A percentile compares a stretch with the other conserved stretches of the same genome.
Conservation (phyloP, 2,113 vertebrate species). For the Ceratotherium simum region DNA sequence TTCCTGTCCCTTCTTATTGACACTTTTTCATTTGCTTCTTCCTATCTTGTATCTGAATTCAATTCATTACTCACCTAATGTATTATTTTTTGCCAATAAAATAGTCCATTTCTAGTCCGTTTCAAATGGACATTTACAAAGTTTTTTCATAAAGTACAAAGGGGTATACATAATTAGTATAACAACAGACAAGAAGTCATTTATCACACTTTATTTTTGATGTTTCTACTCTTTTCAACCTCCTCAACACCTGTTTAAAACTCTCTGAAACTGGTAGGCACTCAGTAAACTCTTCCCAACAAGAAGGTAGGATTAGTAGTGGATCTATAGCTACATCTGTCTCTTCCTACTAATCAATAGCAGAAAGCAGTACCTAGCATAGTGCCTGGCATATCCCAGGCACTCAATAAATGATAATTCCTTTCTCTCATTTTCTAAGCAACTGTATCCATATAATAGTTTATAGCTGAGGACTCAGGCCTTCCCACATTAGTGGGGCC, state of each 20-base stretch:
- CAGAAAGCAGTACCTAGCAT: neutral
- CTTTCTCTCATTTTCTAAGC: conserved; percentile 17
- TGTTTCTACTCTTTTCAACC: neutral
- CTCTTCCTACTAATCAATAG: neutral
- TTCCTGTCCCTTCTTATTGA: neutral
- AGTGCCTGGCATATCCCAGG: neutral
- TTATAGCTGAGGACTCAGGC: neutral
- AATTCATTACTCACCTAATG: neutral
- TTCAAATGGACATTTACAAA: neutral
- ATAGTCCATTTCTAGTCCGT: neutral
- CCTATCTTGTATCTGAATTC: neutral
- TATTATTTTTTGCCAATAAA: conserved; percentile 3
- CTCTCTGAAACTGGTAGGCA: neutral
- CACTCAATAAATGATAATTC: neutral
- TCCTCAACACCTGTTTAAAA: neutral
- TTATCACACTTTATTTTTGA: neutral
- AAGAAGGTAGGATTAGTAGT: neutral
- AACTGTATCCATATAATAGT: neutral
- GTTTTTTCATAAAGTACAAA: neutral
- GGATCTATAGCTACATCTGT: neutral
- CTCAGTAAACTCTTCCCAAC: neutral
- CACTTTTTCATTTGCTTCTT: neutral
- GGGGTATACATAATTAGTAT: neutral
- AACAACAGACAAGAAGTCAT: neutral
- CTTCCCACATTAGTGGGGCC: neutral